A percentile compares a stretch with the other conserved stretches of the same genome.
Conservation (phyloP, 2,888 invertebrate species). For the Epicampocera succincta region DNA sequence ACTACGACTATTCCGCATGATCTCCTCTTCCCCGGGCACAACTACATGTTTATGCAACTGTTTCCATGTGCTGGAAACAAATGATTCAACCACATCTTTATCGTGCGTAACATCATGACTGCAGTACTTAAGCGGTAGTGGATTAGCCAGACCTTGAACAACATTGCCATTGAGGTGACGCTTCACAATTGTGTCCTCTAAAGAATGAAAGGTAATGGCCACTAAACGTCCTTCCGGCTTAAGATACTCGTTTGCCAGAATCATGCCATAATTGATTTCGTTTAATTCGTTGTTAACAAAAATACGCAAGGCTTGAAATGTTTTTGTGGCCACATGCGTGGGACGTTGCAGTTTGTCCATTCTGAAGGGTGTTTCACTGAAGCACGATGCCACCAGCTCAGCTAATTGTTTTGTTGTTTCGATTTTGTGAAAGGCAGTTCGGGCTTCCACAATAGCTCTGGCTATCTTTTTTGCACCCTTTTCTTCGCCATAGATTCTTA, state of each 20-base stretch:
- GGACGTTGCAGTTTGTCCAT: conserved; percentile 89
- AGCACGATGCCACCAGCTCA: conserved; percentile 86
- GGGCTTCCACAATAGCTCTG: conserved; percentile 91
- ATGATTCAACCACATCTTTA: conserved; percentile 84
- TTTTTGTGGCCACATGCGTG: conserved; percentile 93
- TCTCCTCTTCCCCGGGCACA: conserved; percentile 87
- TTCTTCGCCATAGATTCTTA: conserved; percentile 97
- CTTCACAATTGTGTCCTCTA: conserved; percentile 97
- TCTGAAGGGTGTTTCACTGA: conserved; percentile 82
- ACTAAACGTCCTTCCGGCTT: conserved; percentile 90
- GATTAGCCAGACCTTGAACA: conserved; percentile 87
- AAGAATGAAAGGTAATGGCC: conserved; percentile 94
- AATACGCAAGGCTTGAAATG: conserved; percentile 95
- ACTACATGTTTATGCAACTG: conserved; percentile 91
- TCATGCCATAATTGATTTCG: conserved; percentile 94
- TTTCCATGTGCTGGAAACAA: conserved; percentile 88
- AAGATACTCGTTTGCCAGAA: conserved; percentile 89
- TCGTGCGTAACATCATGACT: conserved; percentile 85
- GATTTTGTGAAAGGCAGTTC: conserved; percentile 88
- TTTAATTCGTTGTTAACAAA: conserved; percentile 98
- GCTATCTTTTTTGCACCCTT: conserved; percentile 93
- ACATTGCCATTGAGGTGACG: conserved; percentile 91
- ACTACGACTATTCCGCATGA: conserved; percentile 90
- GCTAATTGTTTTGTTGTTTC: conserved; percentile 92
- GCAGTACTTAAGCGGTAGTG: conserved; percentile 87